A percentile compares a stretch with the other conserved stretches of the same genome.
Conservation (phyloP, 2,113 vertebrate species). For the Halcyon senegalensis region DNA sequence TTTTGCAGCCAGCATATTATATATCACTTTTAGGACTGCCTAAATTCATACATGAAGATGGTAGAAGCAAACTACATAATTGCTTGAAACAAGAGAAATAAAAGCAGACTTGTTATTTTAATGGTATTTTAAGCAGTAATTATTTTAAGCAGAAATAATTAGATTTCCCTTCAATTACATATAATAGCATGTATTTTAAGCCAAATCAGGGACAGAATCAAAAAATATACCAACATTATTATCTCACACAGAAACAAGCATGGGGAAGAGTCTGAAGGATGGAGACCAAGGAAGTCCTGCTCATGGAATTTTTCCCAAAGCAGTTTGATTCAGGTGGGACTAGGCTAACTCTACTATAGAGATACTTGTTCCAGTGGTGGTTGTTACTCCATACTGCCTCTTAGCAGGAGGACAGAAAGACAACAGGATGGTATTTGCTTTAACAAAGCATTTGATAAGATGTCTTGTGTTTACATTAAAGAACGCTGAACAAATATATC, state of each 20-base stretch:
- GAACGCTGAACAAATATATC: background rate
- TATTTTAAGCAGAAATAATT: conserved; percentile 45
- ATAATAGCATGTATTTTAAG: background rate
- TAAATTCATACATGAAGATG: background rate
- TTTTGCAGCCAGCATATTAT: background rate
- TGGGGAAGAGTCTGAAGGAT: background rate
- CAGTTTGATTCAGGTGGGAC: background rate
- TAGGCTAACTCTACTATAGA: background rate
- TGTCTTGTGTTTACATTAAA: background rate
- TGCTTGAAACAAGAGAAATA: conserved; percentile 23
- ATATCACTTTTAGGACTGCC: background rate
- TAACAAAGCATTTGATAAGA: background rate
- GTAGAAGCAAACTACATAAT: conserved; percentile 33
- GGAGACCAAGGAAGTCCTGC: background rate
- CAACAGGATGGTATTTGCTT: background rate
- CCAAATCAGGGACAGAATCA: background rate
- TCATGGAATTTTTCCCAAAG: background rate
- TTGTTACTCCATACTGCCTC: background rate
- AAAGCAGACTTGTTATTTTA: conserved; percentile 12
- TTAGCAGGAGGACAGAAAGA: background rate
- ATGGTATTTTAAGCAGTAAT: conserved; percentile 23
- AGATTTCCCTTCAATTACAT: background rate
- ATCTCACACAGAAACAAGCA: background rate
- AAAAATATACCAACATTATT: background rate
- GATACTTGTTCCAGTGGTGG: background rate